Evolutionary conservation across 1,140 invertebrate species (phyloP).

Genomic region (Caenorhabditis brenneri): DNA sequence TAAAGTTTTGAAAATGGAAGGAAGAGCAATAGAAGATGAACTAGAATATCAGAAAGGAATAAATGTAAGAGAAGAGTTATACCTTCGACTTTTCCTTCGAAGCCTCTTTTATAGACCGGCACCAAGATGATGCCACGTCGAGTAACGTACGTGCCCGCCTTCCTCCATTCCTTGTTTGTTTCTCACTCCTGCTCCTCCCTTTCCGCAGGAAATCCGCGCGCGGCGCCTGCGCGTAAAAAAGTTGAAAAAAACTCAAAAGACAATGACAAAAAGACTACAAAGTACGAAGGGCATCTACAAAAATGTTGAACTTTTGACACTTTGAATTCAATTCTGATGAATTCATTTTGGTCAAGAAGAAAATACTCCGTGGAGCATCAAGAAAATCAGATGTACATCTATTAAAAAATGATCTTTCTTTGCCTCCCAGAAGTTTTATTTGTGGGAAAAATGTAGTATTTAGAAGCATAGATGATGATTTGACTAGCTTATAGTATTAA

Average conservation of each 20-base stretch:
- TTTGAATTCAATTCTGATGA: too few relatives aligned
- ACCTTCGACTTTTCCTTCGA: not conserved
- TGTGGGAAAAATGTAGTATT: too few relatives aligned
- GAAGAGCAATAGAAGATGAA: not conserved
- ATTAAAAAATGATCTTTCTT: too few relatives aligned
- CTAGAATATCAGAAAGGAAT: not conserved
- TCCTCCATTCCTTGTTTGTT: conserved; percentile 15
- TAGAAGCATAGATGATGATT: too few relatives aligned
- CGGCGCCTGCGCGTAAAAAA: not conserved
- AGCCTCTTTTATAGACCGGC: not conserved
- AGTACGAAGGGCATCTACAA: too few relatives aligned
- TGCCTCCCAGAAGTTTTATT: too few relatives aligned
- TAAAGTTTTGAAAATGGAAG: not conserved
- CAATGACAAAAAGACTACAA: not conserved
- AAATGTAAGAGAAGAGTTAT: not conserved
- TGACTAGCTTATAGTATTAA: too few relatives aligned
- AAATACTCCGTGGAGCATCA: too few relatives aligned
- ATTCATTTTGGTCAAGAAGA: too few relatives aligned
- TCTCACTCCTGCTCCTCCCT: not conserved
- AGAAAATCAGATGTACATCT: too few relatives aligned
- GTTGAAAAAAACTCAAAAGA: not conserved
- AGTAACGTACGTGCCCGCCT: conserved; percentile 27
- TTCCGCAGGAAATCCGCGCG: not conserved
- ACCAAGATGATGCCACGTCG: conserved; percentile 6
- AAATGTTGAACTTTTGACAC: too few relatives aligned